phyloP scores from a whole-genome alignment of 92 coral and sea anemone species.

The Muricea muricata region DNA sequence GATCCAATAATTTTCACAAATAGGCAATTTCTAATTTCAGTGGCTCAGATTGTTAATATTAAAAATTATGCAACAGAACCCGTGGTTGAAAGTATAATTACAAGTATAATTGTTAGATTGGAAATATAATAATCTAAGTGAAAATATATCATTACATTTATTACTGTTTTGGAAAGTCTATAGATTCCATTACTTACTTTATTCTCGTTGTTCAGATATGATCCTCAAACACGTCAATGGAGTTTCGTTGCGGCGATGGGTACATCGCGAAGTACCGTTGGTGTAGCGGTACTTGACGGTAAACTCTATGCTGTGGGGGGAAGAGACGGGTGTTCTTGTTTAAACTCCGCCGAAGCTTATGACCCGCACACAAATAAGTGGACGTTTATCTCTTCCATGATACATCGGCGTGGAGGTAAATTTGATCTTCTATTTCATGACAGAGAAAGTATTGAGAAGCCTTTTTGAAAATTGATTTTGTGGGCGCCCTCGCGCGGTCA shows the following conservation, averaged over 20 bases:
- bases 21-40: too few species aligned
- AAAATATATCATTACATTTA: too few species aligned
- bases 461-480: too few species aligned
- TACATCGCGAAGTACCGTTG: constrained; percentile 97
- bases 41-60: too few species aligned
- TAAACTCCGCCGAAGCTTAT: constrained; percentile 90
- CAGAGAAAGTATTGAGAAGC: too few species aligned
- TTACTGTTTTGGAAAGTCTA: too few species aligned
- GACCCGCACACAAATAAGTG: constrained; percentile 99
- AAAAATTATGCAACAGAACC: too few species aligned
- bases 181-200: background rate
- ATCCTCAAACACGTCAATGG: constrained; percentile 94
- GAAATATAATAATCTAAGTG: too few species aligned
- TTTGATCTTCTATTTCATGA: background rate
- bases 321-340: constrained; percentile 97
- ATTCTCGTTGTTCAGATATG: constrained; percentile 67
- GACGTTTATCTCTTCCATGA: constrained; percentile 89
- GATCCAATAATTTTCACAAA: too few species aligned
- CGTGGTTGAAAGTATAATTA: too few species aligned
- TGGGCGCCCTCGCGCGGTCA: too few species aligned
- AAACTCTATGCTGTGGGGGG: constrained; percentile 99
- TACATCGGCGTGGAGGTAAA: constrained; percentile 95
- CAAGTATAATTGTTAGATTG: too few species aligned
- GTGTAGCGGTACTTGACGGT: constrained; percentile 91
- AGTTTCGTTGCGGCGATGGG: constrained; percentile 96